phyloP scores from a whole-genome alignment of 2,888 invertebrate species.

The Xylocampa areola region DNA sequence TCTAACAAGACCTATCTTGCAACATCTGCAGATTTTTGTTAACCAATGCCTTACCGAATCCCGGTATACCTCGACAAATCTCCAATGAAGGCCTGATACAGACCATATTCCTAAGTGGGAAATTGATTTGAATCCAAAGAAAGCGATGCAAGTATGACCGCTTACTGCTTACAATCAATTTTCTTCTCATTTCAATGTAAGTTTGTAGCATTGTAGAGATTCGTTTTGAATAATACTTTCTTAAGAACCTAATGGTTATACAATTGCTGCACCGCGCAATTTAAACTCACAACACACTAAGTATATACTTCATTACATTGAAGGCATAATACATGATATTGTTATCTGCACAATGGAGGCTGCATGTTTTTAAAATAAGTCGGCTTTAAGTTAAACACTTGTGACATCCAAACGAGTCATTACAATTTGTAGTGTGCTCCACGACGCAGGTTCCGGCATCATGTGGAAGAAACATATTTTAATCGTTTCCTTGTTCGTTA shows the following conservation, averaged over 20 bases:
- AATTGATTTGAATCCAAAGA: no score
- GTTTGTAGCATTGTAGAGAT: neutral
- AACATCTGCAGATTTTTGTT: no score
- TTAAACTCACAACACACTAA: constrained; percentile 35
- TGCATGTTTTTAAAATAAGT: constrained; percentile 55
- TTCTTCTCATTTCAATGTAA: neutral
- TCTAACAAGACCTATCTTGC: no score
- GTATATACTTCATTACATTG: constrained; percentile 19
- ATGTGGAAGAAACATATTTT: constrained; percentile 55
- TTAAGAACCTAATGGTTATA: constrained; percentile 7
- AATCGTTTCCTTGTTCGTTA: constrained; percentile 37
- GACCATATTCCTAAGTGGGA: no score
- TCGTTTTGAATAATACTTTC: constrained; percentile 1
- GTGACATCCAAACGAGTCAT: constrained; percentile 40
- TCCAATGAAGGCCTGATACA: no score
- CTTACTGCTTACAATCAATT: neutral
- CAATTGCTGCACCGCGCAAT: constrained; percentile 2
- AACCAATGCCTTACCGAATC: no score
- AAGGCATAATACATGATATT: constrained; percentile 61
- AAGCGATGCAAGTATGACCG: no score
- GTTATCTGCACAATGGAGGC: constrained; percentile 60
- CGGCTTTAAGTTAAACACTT: constrained; percentile 45
- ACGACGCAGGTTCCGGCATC: constrained; percentile 37
- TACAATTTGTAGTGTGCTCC: constrained; percentile 33
- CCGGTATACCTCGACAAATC: no score